Percentiles rank a stretch among this genome's conserved stretches.
These are phyloP conservation scores for Oceanodroma tethys DNA, from an alignment of 2,113 vertebrate species.

Conservation along the genomic window DNA sequence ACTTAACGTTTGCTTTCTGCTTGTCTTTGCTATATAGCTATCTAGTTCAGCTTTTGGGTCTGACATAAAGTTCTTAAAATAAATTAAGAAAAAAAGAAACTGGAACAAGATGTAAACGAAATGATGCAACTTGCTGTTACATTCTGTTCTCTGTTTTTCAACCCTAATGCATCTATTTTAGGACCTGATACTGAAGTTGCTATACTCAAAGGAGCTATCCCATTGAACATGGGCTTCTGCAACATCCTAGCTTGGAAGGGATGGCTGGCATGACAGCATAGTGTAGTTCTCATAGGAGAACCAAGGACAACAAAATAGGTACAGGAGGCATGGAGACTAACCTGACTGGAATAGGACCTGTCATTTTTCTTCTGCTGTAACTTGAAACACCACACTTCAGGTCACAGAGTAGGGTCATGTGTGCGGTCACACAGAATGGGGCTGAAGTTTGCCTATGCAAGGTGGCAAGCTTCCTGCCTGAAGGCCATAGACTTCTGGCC, in stretches of 20 bases:
- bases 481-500: not conserved
- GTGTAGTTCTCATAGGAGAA: not conserved
- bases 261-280: not conserved
- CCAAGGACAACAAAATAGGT: not conserved
- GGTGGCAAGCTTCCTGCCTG: not conserved
- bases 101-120: slow-evolving; percentile 29
- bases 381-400: not conserved
- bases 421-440: not conserved
- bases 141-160: slow-evolving; percentile 15
- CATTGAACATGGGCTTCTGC: not conserved
- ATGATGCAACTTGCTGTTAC: slow-evolving; percentile 5
- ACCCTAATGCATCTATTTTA: not conserved
- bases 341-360: not conserved
- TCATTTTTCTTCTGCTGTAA: not conserved
- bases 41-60: not conserved
- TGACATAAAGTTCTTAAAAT: slow-evolving; percentile 38
- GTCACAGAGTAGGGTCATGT: not conserved
- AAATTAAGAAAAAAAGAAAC: slow-evolving; percentile 5
- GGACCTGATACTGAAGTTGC: not conserved
- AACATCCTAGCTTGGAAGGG: not conserved
- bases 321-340: not conserved
- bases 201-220: not conserved
- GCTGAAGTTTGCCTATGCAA: not conserved
- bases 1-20: not conserved
- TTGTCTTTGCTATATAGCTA: not conserved